A percentile compares a stretch with the other conserved stretches of the same genome.
phyloP scores from a whole-genome alignment of 2,888 invertebrate genomes.

The Conistra vaccinii region DNA sequence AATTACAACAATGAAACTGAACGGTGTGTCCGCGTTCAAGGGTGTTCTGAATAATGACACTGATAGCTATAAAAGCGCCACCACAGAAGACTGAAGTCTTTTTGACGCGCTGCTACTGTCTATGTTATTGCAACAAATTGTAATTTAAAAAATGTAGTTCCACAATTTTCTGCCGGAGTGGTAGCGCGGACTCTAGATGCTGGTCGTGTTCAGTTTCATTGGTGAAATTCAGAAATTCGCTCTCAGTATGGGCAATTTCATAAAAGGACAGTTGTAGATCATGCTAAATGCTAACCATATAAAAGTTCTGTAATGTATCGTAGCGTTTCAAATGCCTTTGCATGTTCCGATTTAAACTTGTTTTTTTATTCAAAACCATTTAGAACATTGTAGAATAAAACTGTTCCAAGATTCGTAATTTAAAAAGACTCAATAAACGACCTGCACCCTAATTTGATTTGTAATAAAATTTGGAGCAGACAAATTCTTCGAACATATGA shows the following conservation, averaged over 20 bases:
- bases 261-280: not conserved
- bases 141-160: too few species aligned
- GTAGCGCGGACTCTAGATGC: not conserved
- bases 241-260: not conserved
- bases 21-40: not conserved
- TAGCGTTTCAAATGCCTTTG: not conserved
- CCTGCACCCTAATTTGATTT: too few species aligned
- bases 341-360: not conserved
- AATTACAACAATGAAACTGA: not conserved
- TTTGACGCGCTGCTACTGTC: too few species aligned
- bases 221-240: not conserved
- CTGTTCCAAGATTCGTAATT: too few species aligned
- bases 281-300: not conserved
- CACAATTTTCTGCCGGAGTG: too few species aligned
- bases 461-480: too few species aligned
- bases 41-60: not conserved
- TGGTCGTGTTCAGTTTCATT: not conserved
- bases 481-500: too few species aligned
- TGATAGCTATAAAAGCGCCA: not conserved
- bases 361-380: not conserved
- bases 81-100: too few species aligned
- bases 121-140: too few species aligned
- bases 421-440: not conserved
- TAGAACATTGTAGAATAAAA: not conserved
- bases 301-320: not conserved